Evolutionary conservation across 1,140 invertebrate genomes (phyloP), one percentile per base, ranked within the genome.

Genomic region (Drosophila sulfurigaster): DNA sequence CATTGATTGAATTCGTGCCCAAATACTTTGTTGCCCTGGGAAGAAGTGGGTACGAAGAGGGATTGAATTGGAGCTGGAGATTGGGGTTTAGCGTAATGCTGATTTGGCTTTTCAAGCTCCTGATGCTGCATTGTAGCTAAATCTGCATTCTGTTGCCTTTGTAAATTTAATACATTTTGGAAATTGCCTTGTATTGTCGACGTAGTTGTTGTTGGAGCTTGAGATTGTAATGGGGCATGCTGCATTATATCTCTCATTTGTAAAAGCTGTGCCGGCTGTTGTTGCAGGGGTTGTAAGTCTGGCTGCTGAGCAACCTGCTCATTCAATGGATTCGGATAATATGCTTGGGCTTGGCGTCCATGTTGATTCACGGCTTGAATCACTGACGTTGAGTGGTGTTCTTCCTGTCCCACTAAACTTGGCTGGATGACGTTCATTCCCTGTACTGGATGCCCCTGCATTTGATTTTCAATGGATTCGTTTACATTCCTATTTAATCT

Each of bases 71-170:
- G 32, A 1, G 20, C 10, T 57, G 59, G 28, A 1, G 20, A 41
- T 41, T 66, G 51, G 1, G 64, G 62, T 60, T 77, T 74, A 35
- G 49, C 43, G 48, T 62, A 73, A 49, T 67, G 43, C 15, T 67
- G 65, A 35, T 32, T 16, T 30, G 41, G 25, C 10, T 67, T 70
- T 41, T 75, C 28, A 49, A 68, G 11, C 15, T 68, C 60, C 38
- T 15, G 25, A 15, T 69, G 69, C 4, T 77, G 59, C n/a, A 60
- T 57, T 78, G 93, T 93, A 1, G 93, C 94, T 6, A 69, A 65
- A 70, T 93, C 94, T 1, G 94, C 94, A 5, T 74, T 64, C 46
- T 83, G 75, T 30, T 83, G 77, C 56, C 66, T 79, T 70, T 82
- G 78, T 25, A 77, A 41, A 46, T 67, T 72, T 15, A 78, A 74